Evolutionary conservation across 2,888 invertebrate genomes (phyloP), one percentile per base, ranked within the genome.

Genomic region (Panopea generosa): DNA sequence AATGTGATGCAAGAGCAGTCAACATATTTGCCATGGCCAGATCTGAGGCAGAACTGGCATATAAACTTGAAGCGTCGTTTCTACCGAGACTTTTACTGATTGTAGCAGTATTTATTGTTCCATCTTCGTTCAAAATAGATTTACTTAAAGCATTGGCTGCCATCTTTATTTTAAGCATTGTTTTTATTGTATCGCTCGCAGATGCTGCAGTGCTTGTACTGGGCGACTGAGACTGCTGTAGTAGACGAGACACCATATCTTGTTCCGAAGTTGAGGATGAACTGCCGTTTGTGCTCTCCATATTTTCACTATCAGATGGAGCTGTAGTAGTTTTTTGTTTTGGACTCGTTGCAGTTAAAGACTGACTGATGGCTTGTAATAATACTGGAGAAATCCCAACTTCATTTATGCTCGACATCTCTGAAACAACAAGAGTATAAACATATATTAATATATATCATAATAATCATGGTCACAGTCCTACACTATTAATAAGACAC

Each of bases 361-460:
- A 90, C 43, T 90, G 90, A 16, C 89, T 88, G 62, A 92, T 91
- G 20, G 91, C 92, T 82, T 91, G 91, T 33, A 92, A 82, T 26
- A 92, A 78, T 20, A 89, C 91, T 60, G 92, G 92, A 18, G 92
- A 91, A 59, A 92, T 92, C 16, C 91, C 91, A 68, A 91, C 72
- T 55, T 90, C 90, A 84, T 79, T 84, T 11, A 80, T 59, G 47
- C 49, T 47, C 70, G 84, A 86, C 89, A 91, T 90, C 59, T 61
- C 89, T 89, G 82, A 40, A 83, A 79, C 55, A 49, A 66, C 22
- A 62, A 50, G 53, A 38, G 24, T 49, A n/a, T 14, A 18, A 49
- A n/a, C n/a, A n/a, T n/a, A n/a, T n/a, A n/a, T n/a, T n/a, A n/a
- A n/a, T n/a, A n/a, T n/a, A n/a, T n/a, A n/a, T n/a, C n/a, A n/a